phyloP scores from a whole-genome alignment of 1,140 invertebrate species.

The Chrysomallon squamiferum region DNA sequence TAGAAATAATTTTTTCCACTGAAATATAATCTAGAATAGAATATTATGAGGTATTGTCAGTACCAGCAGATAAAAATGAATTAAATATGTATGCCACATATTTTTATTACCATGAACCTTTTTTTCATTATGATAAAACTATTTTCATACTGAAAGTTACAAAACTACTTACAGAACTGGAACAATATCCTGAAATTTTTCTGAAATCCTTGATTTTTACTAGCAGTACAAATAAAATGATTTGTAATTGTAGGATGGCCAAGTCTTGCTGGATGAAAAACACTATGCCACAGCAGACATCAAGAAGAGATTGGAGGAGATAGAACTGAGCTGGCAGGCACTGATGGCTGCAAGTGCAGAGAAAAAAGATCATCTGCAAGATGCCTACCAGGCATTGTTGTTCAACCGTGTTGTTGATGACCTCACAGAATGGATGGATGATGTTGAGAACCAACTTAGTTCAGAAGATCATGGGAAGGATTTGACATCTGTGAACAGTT shows the following conservation, averaged over 20 bases:
- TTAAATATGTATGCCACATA: too few relatives aligned
- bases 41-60: too few relatives aligned
- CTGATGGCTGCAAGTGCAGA: constrained; percentile 88
- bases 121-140: too few relatives aligned
- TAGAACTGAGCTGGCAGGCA: constrained; percentile 89
- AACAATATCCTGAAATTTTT: too few relatives aligned
- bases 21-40: too few relatives aligned
- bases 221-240: too few relatives aligned
- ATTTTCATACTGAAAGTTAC: too few relatives aligned
- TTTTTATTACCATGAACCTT: too few relatives aligned
- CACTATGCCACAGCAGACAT: constrained; percentile 79
- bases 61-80: too few relatives aligned
- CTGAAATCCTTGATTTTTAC: too few relatives aligned
- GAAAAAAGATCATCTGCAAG: constrained; percentile 86
- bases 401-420: constrained; percentile 77
- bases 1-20: too few relatives aligned
- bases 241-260: constrained; percentile 71
- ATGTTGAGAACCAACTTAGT: constrained; percentile 94
- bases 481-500: constrained; percentile 90
- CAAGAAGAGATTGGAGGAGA: constrained; percentile 82
- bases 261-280: constrained; percentile 78
- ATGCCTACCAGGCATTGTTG: constrained; percentile 71
- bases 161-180: too few relatives aligned
- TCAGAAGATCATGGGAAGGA: constrained; percentile 98
- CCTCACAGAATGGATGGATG: constrained; percentile 95